Conservation (phyloP, 2,113 vertebrate genomes). For the Atrichornis clamosus region DNA sequence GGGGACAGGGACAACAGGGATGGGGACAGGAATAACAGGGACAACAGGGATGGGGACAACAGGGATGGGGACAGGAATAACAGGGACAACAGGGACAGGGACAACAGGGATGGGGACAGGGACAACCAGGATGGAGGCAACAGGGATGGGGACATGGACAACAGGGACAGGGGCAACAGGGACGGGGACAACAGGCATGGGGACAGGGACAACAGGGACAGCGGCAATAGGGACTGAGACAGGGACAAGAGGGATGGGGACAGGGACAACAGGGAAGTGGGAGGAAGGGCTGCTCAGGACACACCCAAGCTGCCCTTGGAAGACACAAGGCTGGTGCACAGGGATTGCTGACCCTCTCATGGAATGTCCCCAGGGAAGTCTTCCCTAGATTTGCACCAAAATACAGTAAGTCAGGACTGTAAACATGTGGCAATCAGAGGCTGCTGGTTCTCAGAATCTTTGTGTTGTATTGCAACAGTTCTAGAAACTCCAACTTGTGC, state of each 20-base stretch:
- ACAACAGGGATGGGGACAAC: no score
- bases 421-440: background rate
- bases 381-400: background rate
- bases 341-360: background rate
- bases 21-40: background rate
- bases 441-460: background rate
- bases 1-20: background rate
- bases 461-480: background rate
- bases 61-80: background rate
- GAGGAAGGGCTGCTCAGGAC: background rate
- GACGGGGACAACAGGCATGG: background rate
- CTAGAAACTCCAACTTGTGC: background rate
- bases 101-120: background rate
- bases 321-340: background rate
- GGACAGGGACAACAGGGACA: no score
- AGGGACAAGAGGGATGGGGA: background rate
- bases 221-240: background rate
- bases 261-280: background rate
- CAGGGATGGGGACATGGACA: background rate
- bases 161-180: background rate
- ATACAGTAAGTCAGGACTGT: no score
- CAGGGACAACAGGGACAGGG: background rate
- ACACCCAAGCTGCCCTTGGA: background rate
- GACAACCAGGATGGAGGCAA: background rate
- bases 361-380: background rate